phyloP scores from a whole-genome alignment of 1,140 invertebrate species.

The Tetramorium alpestre region DNA sequence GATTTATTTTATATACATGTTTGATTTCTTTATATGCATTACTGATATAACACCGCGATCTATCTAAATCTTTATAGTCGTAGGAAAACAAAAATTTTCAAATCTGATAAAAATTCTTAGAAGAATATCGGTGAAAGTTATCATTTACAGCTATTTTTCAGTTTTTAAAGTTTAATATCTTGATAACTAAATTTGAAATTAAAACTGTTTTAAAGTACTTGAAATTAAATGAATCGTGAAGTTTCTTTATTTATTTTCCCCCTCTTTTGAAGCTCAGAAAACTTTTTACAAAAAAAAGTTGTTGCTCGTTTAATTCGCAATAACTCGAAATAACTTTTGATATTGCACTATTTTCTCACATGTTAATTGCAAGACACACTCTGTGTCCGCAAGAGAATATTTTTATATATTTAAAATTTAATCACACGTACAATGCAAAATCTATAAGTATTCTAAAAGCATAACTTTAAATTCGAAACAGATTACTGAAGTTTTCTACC shows the following conservation, averaged over 20 bases:
- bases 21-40: not conserved
- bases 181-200: slow-evolving; percentile 25
- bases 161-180: not conserved
- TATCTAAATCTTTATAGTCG: not conserved
- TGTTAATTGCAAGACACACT: not conserved
- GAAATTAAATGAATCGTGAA: not conserved
- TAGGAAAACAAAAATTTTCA: too few relatives aligned
- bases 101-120: slow-evolving; percentile 7
- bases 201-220: not conserved
- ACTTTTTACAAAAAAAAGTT: not conserved
- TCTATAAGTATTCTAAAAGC: not conserved
- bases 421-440: not conserved
- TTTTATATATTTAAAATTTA: slow-evolving; percentile 1
- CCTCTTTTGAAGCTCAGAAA: not conserved
- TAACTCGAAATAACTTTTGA: slow-evolving; percentile 2
- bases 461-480: not conserved
- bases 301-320: not conserved
- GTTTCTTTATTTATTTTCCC: not conserved
- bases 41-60: not conserved
- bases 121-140: not conserved
- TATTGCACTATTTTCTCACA: slow-evolving; percentile 4
- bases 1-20: not conserved
- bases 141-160: not conserved
- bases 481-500: not conserved
- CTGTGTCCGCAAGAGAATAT: not conserved